Evolutionary conservation across 2,888 invertebrate species (phyloP).

Genomic region (Aplocera efformata): DNA sequence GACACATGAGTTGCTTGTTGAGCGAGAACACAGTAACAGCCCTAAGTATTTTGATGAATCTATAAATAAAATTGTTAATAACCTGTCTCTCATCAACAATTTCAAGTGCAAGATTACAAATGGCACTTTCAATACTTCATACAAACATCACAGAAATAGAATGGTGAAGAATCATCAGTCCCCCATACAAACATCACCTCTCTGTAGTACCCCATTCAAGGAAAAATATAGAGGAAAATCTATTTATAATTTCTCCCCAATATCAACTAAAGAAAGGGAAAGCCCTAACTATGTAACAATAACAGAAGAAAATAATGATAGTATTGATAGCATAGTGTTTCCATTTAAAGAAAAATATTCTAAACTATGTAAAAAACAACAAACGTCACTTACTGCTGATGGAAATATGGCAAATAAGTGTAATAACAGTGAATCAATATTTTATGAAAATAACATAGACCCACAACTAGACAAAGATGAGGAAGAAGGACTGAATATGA

Average conservation of each 20-base stretch:
- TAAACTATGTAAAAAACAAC: conserved; percentile 13
- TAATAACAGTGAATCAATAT: conserved; percentile 4
- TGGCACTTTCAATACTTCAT: conserved; percentile 32
- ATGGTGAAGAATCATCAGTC: conserved; percentile 40
- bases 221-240: conserved; percentile 62
- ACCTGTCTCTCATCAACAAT: conserved; percentile 46
- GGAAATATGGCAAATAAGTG: neutral
- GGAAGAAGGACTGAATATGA: conserved; percentile 1
- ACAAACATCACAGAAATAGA: conserved; percentile 35
- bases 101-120: conserved; percentile 33
- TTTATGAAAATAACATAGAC: conserved; percentile 9
- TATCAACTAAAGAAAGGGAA: conserved; percentile 30
- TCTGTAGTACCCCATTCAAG: conserved; percentile 67
- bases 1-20: conserved; percentile 53
- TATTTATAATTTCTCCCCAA: conserved; percentile 67
- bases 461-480: neutral
- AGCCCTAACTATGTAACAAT: conserved; percentile 35
- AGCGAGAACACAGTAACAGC: conserved; percentile 38
- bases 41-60: conserved; percentile 50
- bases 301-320: conserved; percentile 36
- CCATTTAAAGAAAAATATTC: conserved; percentile 23
- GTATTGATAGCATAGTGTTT: conserved; percentile 32
- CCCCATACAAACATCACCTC: conserved; percentile 48
- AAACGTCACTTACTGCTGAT: neutral
- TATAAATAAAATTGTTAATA: conserved; percentile 55